Evolutionary conservation across 1,140 invertebrate genomes (phyloP), one percentile per base, ranked within the genome.

Genomic region (Sarcophaga peregrina): DNA sequence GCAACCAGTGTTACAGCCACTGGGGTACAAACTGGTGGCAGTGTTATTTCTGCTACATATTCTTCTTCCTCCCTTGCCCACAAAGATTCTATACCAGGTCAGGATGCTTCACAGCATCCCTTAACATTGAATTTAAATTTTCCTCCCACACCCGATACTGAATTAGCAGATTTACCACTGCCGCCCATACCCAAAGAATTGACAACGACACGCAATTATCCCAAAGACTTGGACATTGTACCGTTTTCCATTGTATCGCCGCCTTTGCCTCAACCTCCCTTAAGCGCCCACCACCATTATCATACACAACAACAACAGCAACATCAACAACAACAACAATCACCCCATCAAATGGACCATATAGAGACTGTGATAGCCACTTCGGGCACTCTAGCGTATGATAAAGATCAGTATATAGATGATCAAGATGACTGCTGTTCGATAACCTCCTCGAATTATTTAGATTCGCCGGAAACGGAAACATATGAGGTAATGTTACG

Each of bases 401-500:
- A 78, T 52, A 37, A 37, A 4, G 4, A 37, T 37, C 25, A 37
- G 25, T 37, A 37, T 37, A 37, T 37, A 37, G 82, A 47, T n/a
- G 47, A 85, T 78, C 86, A 84, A 15, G 83, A 54, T 25, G 86
- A 86, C 15, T 85, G 82, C n/a, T 86, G 84, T 68, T 87, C 89
- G 45, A 83, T 84, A 10, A 86, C 87, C 5, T 85, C 87, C 25
- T 84, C 85, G 25, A 87, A 85, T 8, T 90, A 87, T 83, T 85
- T 89, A 10, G 88, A 90, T 62, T 90, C 90, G 7, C 91, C 91
- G 5, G 92, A 93, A 85, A 92, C 93, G 73, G 93, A 94, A 89
- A 91, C 92, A 25, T 92, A 93, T 84, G 91, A 92, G 83, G 93
- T 94, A 9, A 91, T 92, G 86, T 88, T 94, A 80, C 92, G 91